phyloP scores from a whole-genome alignment of 2,888 invertebrate species.

The Augochlorella aurata region DNA sequence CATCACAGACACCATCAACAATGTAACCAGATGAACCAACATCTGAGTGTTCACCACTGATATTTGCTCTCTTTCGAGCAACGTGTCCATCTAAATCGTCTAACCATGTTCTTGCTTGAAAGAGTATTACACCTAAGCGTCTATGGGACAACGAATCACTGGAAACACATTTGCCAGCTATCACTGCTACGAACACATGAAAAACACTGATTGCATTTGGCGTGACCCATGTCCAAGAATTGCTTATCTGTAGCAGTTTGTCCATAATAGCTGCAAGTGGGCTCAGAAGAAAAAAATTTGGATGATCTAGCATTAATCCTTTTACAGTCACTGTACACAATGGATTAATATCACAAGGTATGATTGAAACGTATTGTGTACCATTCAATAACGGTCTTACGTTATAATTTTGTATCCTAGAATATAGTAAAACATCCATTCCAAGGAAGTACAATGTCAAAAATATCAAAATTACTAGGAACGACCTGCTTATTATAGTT shows the following conservation, averaged over 20 bases:
- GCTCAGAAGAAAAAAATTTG: conserved; percentile 92
- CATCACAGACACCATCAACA: conserved; percentile 92
- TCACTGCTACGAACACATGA: conserved; percentile 89
- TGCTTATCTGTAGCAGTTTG: conserved; percentile 86
- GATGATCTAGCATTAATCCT: conserved; percentile 90
- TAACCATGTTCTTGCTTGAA: conserved; percentile 91
- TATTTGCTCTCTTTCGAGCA: conserved; percentile 89
- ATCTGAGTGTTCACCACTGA: conserved; percentile 90
- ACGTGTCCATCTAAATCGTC: conserved; percentile 95
- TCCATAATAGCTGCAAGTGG: conserved; percentile 91
- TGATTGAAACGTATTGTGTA: conserved; percentile 80
- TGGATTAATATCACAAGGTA: conserved; percentile 89
- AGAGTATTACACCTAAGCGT: conserved; percentile 89
- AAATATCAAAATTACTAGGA: conserved; percentile 83
- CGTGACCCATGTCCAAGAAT: conserved; percentile 85
- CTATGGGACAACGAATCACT: conserved; percentile 88
- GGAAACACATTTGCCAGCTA: conserved; percentile 89
- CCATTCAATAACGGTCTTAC: conserved; percentile 83
- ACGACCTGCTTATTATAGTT: conserved; percentile 74
- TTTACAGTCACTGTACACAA: conserved; percentile 92
- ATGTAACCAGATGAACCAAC: conserved; percentile 92
- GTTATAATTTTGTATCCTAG: conserved; percentile 88
- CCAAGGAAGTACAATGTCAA: conserved; percentile 85
- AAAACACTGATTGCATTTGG: conserved; percentile 92
- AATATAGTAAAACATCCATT: conserved; percentile 89